phyloP scores from a whole-genome alignment of 2,888 invertebrate genomes.

The Heliconius ismenius region DNA sequence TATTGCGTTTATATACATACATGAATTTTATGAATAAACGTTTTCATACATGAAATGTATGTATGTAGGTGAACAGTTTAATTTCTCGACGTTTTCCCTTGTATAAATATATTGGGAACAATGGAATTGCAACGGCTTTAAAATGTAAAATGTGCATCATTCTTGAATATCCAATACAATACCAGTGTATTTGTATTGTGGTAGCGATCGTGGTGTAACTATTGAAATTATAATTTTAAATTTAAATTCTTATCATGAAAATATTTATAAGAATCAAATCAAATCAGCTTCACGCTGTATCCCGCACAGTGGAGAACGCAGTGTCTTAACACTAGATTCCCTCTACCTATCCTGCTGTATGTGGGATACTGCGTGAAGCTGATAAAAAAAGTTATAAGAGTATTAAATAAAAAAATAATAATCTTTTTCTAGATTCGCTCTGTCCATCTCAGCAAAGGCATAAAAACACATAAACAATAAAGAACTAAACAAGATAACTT shows the following conservation, averaged over 20 bases:
- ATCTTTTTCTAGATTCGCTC: not conserved
- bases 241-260: not conserved
- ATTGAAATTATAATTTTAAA: not conserved
- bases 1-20: conserved; percentile 52
- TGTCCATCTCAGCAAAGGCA: no score
- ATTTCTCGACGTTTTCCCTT: conserved; percentile 43
- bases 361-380: no score
- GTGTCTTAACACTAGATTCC: not conserved
- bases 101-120: conserved; percentile 43
- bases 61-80: conserved; percentile 41
- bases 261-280: no score
- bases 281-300: not conserved
- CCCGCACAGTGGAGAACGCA: no score
- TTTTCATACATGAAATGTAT: conserved; percentile 38
- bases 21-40: conserved; percentile 46
- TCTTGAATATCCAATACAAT: not conserved
- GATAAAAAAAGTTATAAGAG: no score
- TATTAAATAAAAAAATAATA: not conserved
- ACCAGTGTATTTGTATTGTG: not conserved
- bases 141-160: conserved; percentile 9
- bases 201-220: not conserved
- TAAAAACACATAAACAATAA: not conserved
- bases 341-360: no score
- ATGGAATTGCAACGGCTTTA: conserved; percentile 28
- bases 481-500: not conserved